Base-by-base conservation (phyloP, 2,888 invertebrate species). In the Pristionchus maxplancki region DNA sequence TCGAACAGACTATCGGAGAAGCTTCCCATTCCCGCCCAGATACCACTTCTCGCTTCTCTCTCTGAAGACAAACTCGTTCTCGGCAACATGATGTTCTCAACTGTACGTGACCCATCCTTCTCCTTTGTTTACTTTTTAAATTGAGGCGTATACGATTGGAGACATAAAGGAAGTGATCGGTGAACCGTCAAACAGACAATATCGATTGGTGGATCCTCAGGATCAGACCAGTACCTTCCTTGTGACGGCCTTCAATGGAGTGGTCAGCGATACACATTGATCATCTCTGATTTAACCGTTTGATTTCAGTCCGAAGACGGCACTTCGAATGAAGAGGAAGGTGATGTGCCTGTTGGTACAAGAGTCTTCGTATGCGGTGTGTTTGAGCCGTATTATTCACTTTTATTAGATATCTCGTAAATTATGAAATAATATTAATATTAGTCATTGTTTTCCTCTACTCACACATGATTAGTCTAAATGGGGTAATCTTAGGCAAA, bases 121-220 rank as follows among this genome's bases (percentile, higher is more conserved):
- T n/a, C 24, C 71, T 20, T 31, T 5, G 1, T 48, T 24, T 40
- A 28, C 3, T 37, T 34, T 20, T 28, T 31, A 3, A 31, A 85
- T 62, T 74, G 17, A 87, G 87, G 87, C 62, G 11, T 40, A 28
- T 13, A 87, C 78, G 15, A 87, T 87, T 62, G 87, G 87, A 87
- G 87, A 87, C 58, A 34, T 87, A 1, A 78, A 50, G 15, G 81
- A 78, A 37, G 53, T 37, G 15, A 20, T 24, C 1, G 44, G 44
- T 15, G 87, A 78, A 11, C 24, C 9, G 20, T 17, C n/a, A 28
- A 48, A 48, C 37, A 74, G 37, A 28, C 53, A 78, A 28, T 78
- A 71, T 24, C 34, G 5, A n/a, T 50, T 87, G n/a, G 31, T 50
- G 1, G 87, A 87, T 40, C 87, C 87, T 37, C 53, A 74, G 15